phyloP scores from a whole-genome alignment of 1,140 invertebrate genomes.

The Danaus melanippus region DNA sequence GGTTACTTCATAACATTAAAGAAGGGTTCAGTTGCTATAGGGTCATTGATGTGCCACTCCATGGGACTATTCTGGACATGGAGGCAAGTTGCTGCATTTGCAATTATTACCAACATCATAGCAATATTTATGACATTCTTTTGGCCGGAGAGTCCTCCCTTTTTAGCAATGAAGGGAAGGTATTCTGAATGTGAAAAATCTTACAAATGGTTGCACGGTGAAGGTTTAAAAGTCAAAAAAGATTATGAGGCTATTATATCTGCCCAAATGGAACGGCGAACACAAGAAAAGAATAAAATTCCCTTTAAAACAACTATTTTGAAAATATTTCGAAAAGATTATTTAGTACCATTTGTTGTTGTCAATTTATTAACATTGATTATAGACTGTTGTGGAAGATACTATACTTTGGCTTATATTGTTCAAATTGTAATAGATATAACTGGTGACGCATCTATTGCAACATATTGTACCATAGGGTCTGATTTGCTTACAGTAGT shows the following conservation, averaged over 20 bases:
- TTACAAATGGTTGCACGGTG: slow-evolving; percentile 23
- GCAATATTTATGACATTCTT: slow-evolving; percentile 22
- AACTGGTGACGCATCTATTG: slow-evolving; percentile 25
- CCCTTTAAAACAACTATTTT: background rate
- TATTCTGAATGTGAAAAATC: slow-evolving; percentile 22
- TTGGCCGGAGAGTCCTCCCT: slow-evolving; percentile 40
- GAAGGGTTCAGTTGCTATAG: slow-evolving; percentile 23
- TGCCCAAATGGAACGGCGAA: slow-evolving; percentile 19
- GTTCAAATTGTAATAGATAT: slow-evolving; percentile 35
- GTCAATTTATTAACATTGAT: slow-evolving; percentile 23
- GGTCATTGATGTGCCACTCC: slow-evolving; percentile 27
- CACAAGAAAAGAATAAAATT: slow-evolving; percentile 9
- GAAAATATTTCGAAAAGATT: slow-evolving; percentile 12
- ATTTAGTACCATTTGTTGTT: slow-evolving; percentile 28
- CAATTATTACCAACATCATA: slow-evolving; percentile 13
- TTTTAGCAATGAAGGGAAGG: slow-evolving; percentile 27
- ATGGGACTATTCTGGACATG: slow-evolving; percentile 25
- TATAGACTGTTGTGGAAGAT: slow-evolving; percentile 33
- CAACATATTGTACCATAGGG: slow-evolving; percentile 30
- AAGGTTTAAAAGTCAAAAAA: slow-evolving; percentile 16
- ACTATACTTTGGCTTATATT: slow-evolving; percentile 32
- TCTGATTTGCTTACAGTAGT: slow-evolving; percentile 27
- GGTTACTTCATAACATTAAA: slow-evolving; percentile 33
- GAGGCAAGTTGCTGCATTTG: slow-evolving; percentile 29
- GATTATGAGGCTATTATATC: slow-evolving; percentile 19